Conservation (phyloP, 2,113 vertebrate genomes). For the Anser brachyrhynchus region DNA sequence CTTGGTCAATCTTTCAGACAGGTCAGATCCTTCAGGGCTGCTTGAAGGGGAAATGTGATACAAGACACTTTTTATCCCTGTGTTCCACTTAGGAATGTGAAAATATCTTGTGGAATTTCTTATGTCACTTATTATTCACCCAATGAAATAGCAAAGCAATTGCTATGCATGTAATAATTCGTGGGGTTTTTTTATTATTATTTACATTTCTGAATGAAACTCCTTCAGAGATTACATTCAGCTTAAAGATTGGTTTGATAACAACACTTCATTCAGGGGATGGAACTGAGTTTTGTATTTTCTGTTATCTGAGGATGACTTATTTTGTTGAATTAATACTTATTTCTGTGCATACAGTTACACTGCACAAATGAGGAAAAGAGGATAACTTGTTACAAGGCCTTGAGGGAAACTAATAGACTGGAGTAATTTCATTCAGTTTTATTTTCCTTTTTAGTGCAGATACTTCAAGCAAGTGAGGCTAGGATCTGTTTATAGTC, state of each 20-base stretch:
- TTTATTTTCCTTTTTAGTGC: not conserved
- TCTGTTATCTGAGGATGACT: not conserved
- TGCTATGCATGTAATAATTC: not conserved
- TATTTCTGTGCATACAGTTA: not conserved
- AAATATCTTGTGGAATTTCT: not conserved
- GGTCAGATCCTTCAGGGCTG: not conserved
- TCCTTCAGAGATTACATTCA: not conserved
- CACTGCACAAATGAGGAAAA: not conserved
- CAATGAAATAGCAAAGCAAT: not conserved
- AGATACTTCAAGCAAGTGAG: not conserved
- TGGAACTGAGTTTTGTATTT: not conserved
- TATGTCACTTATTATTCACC: not conserved
- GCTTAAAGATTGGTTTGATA: not conserved
- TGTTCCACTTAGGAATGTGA: not conserved
- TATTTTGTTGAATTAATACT: not conserved
- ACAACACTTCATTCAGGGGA: not conserved
- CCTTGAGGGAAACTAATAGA: not conserved
- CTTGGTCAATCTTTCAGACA: not conserved
- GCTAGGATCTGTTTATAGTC: not conserved
- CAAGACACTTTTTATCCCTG: not conserved
- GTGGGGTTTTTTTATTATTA: not conserved
- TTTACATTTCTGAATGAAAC: not conserved
- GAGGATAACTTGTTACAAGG: not conserved
- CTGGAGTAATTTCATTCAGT: not conserved
- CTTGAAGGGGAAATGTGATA: not conserved